phyloP scores from a whole-genome alignment of 64 coral and sea anemone genomes.

The Pocillopora damicornis region DNA sequence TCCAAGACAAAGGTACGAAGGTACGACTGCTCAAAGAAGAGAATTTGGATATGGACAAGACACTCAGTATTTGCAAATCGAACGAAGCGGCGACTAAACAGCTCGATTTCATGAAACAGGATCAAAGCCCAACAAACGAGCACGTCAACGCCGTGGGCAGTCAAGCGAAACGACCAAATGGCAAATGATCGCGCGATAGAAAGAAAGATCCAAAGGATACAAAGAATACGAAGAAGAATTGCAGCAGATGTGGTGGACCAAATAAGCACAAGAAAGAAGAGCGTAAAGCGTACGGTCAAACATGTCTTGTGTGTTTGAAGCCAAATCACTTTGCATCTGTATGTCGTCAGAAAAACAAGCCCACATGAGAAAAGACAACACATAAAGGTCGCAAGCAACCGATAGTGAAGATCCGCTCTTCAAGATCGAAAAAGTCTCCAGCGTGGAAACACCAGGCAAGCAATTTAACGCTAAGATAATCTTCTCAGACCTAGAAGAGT shows the following conservation, averaged over 20 bases:
- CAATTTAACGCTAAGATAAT: conserved; percentile 20
- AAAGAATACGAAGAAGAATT: too few species aligned
- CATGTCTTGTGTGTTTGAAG: conserved; percentile 11
- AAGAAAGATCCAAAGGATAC: neutral
- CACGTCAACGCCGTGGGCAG: conserved; percentile 18
- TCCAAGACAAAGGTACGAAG: conserved; percentile 20
- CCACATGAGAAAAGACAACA: neutral
- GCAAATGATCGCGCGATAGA: neutral
- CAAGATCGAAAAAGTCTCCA: conserved; percentile 43
- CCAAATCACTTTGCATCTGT: conserved; percentile 38
- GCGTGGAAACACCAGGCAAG: conserved; percentile 35
- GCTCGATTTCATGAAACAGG: conserved; percentile 30
- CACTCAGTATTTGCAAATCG: conserved; percentile 41
- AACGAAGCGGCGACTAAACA: conserved; percentile 43
- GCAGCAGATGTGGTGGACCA: too few species aligned
- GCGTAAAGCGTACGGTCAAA: conserved; percentile 36
- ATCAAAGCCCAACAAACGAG: neutral
- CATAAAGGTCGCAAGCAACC: too few species aligned
- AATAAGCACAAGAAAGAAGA: conserved; percentile 18
- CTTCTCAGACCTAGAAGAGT: neutral
- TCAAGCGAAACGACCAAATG: neutral
- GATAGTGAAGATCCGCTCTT: conserved; percentile 36
- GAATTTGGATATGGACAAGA: conserved; percentile 29
- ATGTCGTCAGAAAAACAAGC: neutral
- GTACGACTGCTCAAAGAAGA: too few species aligned